Conservation (phyloP, 2,113 vertebrate genomes). For the Sinocyclocheilus anshuiensis region DNA sequence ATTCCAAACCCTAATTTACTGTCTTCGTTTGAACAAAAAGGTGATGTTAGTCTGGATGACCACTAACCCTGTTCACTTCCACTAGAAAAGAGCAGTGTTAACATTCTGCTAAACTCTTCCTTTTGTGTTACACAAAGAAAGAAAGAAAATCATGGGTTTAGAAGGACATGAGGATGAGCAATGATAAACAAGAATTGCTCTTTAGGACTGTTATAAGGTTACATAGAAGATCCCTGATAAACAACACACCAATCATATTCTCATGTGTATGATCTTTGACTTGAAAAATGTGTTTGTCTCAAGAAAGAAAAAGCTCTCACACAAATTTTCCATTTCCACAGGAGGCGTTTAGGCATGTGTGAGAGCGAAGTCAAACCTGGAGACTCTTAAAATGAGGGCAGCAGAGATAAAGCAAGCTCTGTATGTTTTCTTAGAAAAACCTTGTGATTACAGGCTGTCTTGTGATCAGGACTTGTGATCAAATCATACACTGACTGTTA, state of each 20-base stretch:
- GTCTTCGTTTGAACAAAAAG: background rate
- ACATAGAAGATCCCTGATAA: background rate
- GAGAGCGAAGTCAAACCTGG: background rate
- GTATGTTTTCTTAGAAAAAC: slow-evolving; percentile 52
- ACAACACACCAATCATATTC: slow-evolving; percentile 20
- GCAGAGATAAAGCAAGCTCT: slow-evolving; percentile 57
- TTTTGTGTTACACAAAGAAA: background rate
- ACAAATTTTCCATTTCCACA: background rate
- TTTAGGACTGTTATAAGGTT: background rate
- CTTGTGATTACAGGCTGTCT: slow-evolving; percentile 60
- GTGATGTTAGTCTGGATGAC: background rate
- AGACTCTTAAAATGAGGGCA: slow-evolving; percentile 46
- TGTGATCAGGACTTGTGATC: slow-evolving; percentile 73
- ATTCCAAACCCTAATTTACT: background rate
- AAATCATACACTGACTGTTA: background rate
- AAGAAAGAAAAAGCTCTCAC: background rate
- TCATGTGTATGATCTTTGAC: slow-evolving; percentile 15
- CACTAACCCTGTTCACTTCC: background rate
- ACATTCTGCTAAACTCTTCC: background rate
- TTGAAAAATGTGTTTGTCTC: slow-evolving; percentile 25
- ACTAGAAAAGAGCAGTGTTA: background rate
- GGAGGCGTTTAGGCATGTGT: background rate
- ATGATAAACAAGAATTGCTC: background rate
- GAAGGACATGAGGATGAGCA: background rate
- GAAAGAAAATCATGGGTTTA: background rate